Percentiles rank a stretch among this genome's conserved stretches.
Evolutionary conservation across 2,888 invertebrate species (phyloP).

Genomic region (Gymnocheta viridis): DNA sequence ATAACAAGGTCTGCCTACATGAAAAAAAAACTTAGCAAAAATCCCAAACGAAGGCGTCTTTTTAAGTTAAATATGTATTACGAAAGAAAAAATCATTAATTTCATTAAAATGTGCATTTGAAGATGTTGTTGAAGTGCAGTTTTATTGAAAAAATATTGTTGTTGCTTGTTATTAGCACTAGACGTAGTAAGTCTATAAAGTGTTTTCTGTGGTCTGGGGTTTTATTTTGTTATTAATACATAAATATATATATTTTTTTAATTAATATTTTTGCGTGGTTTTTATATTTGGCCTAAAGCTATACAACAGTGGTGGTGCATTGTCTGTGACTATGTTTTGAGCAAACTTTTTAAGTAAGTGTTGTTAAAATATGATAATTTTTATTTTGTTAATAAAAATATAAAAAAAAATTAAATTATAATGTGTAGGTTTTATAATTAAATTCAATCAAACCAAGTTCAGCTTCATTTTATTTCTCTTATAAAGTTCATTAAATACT

Average conservation of each 20-base stretch:
- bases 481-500: neutral
- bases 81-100: slow-evolving; percentile 30
- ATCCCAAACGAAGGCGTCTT: slow-evolving; percentile 38
- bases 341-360: slow-evolving; percentile 34
- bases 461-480: slow-evolving; percentile 42
- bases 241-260: slow-evolving; percentile 9
- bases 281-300: slow-evolving; percentile 59
- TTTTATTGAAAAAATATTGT: slow-evolving; percentile 11
- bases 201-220: slow-evolving; percentile 32
- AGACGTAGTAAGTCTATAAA: neutral
- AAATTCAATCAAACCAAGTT: slow-evolving; percentile 66
- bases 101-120: slow-evolving; percentile 48
- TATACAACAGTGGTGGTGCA: neutral
- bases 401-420: neutral
- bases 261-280: slow-evolving; percentile 61
- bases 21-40: neutral
- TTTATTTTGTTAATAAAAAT: slow-evolving; percentile 25
- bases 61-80: slow-evolving; percentile 35
- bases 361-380: slow-evolving; percentile 53
- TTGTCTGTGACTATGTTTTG: slow-evolving; percentile 1
- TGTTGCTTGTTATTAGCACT: neutral
- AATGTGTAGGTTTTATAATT: slow-evolving; percentile 63
- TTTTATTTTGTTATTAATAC: slow-evolving; percentile 16
- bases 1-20: slow-evolving; percentile 61
- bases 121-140: slow-evolving; percentile 63